Percentiles rank a stretch among this genome's conserved stretches.
Conservation (phyloP, 2,113 vertebrate species). For the Thalassarche chlororhynchos region DNA sequence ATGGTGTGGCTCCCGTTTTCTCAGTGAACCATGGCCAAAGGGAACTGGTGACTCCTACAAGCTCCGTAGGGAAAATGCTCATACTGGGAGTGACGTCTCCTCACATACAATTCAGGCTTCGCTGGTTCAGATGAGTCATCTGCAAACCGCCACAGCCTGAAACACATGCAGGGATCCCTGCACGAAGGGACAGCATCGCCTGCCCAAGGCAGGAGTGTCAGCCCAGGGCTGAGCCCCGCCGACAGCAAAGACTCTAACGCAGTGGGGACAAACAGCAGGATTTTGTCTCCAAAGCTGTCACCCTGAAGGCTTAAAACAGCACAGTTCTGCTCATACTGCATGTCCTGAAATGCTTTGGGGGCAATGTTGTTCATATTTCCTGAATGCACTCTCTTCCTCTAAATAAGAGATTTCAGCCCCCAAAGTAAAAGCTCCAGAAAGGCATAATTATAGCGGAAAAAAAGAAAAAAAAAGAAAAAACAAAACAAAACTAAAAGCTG, state of each 20-base stretch:
- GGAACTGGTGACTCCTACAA: not conserved
- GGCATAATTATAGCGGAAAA: not conserved
- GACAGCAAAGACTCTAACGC: fast-evolving
- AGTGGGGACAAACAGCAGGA: not conserved
- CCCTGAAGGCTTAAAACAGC: not conserved
- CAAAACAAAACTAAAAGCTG: not conserved
- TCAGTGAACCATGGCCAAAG: not conserved
- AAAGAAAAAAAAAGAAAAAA: no score
- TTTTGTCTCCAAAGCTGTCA: not conserved
- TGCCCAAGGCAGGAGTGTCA: not conserved
- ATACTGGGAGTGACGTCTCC: not conserved
- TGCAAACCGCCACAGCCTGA: not conserved
- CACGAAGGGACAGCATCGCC: fast-evolving
- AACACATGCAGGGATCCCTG: not conserved
- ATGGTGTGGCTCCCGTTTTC: not conserved
- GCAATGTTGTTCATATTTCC: not conserved
- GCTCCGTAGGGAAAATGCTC: not conserved
- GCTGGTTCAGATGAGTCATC: not conserved
- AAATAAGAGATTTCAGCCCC: not conserved
- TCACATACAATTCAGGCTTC: not conserved
- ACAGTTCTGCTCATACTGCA: not conserved
- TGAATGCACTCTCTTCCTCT: not conserved
- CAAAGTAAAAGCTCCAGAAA: not conserved
- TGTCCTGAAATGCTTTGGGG: not conserved
- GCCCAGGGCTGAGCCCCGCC: not conserved